Evolutionary conservation across 2,113 vertebrate genomes (phyloP).

Genomic region (Pelecanus crispus): DNA sequence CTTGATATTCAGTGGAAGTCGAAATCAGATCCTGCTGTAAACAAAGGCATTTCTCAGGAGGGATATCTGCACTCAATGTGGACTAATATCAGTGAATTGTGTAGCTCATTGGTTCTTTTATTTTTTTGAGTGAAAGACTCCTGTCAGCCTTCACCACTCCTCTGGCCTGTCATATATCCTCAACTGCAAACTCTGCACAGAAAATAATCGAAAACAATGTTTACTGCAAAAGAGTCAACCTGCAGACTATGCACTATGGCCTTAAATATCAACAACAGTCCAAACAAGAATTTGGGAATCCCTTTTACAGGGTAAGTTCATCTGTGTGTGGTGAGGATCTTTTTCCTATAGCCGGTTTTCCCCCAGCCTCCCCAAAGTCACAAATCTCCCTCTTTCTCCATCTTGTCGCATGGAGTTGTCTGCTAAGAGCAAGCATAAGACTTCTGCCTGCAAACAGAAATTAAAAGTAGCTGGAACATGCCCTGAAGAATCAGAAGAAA

Average conservation of each 20-base stretch:
- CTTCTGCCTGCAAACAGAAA: background rate
- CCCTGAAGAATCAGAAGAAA: background rate
- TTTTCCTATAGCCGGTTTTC: background rate
- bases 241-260: background rate
- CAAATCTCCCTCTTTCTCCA: background rate
- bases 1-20: background rate
- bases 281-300: background rate
- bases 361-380: background rate
- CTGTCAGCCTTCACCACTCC: background rate
- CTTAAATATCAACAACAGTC: background rate
- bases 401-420: background rate
- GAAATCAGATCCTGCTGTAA: slow-evolving; percentile 6
- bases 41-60: background rate
- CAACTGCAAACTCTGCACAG: background rate
- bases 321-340: background rate
- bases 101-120: background rate
- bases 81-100: background rate
- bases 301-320: background rate
- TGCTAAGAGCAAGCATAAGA: background rate
- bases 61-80: background rate
- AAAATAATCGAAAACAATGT: background rate
- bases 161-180: background rate
- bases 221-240: background rate
- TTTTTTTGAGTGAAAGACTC: background rate
- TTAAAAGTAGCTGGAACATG: background rate